These are phyloP conservation scores for Rhinolophus sinicus DNA, from an alignment of 2,113 vertebrate genomes.

Conservation along the genomic window DNA sequence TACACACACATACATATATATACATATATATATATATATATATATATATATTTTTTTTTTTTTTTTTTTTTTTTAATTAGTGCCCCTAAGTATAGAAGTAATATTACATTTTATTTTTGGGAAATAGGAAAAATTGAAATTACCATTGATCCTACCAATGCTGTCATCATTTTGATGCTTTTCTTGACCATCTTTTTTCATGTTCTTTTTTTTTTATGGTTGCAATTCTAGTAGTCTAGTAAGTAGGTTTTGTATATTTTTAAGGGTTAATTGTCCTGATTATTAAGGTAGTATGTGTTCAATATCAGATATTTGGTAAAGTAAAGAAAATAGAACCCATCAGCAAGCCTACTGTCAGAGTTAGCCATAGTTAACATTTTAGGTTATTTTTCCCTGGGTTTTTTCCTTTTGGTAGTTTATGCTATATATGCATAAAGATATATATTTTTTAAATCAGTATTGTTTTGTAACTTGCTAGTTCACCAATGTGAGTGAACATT, in stretches of 20 bases:
- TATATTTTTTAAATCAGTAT: slow-evolving; percentile 13
- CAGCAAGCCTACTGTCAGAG: background rate
- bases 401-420: background rate
- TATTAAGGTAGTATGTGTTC: background rate
- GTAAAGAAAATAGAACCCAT: background rate
- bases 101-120: background rate
- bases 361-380: slow-evolving; percentile 10
- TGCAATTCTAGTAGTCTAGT: background rate
- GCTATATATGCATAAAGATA: background rate
- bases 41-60: too few relatives aligned
- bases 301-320: background rate
- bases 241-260: background rate
- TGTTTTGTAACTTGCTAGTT: background rate
- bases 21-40: too few relatives aligned
- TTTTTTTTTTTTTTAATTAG: too few relatives aligned
- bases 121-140: background rate
- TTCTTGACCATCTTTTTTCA: background rate
- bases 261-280: background rate
- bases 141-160: background rate
- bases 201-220: background rate
- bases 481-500: background rate
- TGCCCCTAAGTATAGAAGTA: background rate
- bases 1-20: too few relatives aligned
- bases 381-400: background rate
- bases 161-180: background rate